phyloP scores from a whole-genome alignment of 2,888 invertebrate species.

The Xestobium rufovillosum region DNA sequence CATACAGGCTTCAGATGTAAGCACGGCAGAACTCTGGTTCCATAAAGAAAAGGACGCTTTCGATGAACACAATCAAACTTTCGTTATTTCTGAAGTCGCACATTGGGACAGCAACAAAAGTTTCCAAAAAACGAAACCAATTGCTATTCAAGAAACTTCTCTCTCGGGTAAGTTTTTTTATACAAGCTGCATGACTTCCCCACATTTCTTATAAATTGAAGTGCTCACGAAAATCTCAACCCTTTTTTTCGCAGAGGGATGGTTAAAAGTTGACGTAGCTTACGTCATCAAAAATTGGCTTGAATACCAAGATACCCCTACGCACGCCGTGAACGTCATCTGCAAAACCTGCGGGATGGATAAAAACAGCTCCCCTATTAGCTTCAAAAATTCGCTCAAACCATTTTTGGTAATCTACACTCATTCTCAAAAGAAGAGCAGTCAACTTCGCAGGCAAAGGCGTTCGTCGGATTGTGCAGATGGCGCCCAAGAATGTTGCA shows the following conservation, averaged over 20 bases:
- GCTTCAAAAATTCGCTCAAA: constrained; percentile 59
- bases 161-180: constrained; percentile 50
- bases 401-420: constrained; percentile 78
- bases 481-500: constrained; percentile 69
- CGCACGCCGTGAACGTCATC: constrained; percentile 67
- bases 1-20: constrained; percentile 65
- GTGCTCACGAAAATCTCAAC: neutral
- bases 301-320: constrained; percentile 55
- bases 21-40: constrained; percentile 73
- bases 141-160: constrained; percentile 71
- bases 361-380: constrained; percentile 58
- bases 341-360: constrained; percentile 69
- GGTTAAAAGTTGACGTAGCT: constrained; percentile 73
- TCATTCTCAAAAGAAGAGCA: constrained; percentile 56
- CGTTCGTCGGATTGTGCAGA: constrained; percentile 63
- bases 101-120: constrained; percentile 64
- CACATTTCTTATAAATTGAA: too few relatives aligned
- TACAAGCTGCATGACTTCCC: too few relatives aligned
- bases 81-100: constrained; percentile 70
- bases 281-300: constrained; percentile 72
- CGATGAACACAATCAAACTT: constrained; percentile 64
- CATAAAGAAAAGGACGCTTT: constrained; percentile 61
- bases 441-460: constrained; percentile 31
- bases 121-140: constrained; percentile 69
- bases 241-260: constrained; percentile 54